Evolutionary conservation across 1,140 invertebrate genomes (phyloP), one percentile per base, ranked within the genome.

Genomic region (Steinernema khuongi): DNA sequence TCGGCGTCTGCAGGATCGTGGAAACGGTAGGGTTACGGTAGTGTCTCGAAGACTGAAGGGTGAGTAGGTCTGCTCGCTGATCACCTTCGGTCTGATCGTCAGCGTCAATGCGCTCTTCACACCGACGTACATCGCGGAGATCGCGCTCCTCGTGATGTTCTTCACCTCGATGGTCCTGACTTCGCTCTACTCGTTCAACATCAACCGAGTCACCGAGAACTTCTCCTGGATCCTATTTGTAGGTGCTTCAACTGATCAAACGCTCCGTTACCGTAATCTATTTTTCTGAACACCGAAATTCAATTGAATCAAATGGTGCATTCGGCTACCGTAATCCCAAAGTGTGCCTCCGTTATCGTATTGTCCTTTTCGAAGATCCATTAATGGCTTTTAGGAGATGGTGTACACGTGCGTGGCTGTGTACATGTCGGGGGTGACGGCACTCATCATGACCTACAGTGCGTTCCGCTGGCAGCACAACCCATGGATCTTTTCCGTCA

Each of bases 381-480:
- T 11, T 41, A 7, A 11, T n/a, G 36, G 7, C 7, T 41, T 41
- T 41, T 22, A 60, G 50, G 50, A 60, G 26, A 26, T 11, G 22
- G 50, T 60, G 7, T 60, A 60, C 22, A 60, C 50, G 11, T 60
- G 50, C 22, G 50, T 60, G 14, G 50, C 50, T 26, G 50, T 60
- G 14, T 60, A 60, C 50, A 60, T 60, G 50, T 60, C 50, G 14
- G 50, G 50, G 26, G 26, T 60, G 14, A 60, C 50, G 4, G 50
- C 50, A 4, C 22, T 60, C 7, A 60, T 60, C 50, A 60, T 60
- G 50, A 60, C 50, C 50, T 60, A 60, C 50, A 60, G 50, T 22
- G 50, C 50, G 11, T 60, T n/a, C 19, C 50, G 50, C 11, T 60
- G 50, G 50, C 50, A 60, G 50, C 50, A 60, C 50, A 60, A 60